phyloP scores from a whole-genome alignment of 1,140 invertebrate species.

The Atta colombica region DNA sequence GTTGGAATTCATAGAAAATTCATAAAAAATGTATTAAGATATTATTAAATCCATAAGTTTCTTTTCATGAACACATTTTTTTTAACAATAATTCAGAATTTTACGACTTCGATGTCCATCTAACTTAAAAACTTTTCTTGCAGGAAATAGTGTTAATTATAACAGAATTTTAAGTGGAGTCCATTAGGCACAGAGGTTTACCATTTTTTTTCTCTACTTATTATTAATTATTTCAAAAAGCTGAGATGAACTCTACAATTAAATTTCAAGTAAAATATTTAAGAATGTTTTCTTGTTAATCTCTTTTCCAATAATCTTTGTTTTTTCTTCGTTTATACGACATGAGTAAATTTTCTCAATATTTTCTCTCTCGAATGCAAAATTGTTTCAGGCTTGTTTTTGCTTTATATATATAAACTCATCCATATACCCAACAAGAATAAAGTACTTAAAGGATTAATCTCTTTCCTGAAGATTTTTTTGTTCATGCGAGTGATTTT shows the following conservation, averaged over 20 bases:
- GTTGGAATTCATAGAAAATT: too few species aligned
- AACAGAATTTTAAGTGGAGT: too few species aligned
- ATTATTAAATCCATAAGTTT: too few species aligned
- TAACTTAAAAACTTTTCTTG: too few species aligned
- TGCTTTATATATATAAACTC: background rate
- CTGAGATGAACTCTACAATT: background rate
- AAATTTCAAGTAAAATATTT: background rate
- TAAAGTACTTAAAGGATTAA: constrained; percentile 38
- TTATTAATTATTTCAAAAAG: background rate
- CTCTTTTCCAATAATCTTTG: background rate
- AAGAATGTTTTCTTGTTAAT: background rate
- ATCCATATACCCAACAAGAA: background rate
- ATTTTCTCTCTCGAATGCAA: background rate
- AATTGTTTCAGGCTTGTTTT: background rate
- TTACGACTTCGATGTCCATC: too few species aligned
- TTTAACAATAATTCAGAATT: too few species aligned
- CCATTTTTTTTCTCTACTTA: too few species aligned
- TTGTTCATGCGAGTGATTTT: background rate
- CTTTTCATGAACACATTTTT: too few species aligned
- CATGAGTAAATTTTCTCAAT: background rate
- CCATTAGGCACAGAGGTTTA: too few species aligned
- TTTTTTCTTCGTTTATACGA: background rate
- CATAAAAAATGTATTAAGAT: too few species aligned
- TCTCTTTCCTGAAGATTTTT: constrained; percentile 11
- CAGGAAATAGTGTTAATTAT: too few species aligned